phyloP scores from a whole-genome alignment of 1,140 invertebrate genomes.

The Heterodera carotae region DNA sequence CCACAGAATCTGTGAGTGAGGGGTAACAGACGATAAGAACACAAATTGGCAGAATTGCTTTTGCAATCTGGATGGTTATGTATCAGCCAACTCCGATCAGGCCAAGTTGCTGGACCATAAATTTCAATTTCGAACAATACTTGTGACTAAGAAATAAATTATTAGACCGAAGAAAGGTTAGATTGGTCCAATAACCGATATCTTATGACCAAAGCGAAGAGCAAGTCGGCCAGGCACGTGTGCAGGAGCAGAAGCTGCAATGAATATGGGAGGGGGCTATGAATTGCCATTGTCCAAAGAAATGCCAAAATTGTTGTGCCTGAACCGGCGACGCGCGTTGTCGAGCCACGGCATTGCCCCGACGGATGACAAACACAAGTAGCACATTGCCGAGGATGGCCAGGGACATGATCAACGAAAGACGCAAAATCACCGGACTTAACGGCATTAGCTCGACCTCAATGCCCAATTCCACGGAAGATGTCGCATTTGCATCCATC shows the following conservation, averaged over 20 bases:
- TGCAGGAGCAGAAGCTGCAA: constrained; percentile 65
- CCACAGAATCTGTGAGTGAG: too few species aligned
- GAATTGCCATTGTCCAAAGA: background rate
- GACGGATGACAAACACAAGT: constrained; percentile 56
- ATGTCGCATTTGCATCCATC: background rate
- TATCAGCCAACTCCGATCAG: too few species aligned
- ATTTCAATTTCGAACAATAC: too few species aligned
- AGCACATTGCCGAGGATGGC: constrained; percentile 59
- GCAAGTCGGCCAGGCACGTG: constrained; percentile 67
- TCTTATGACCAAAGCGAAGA: constrained; percentile 62
- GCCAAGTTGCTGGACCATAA: too few species aligned
- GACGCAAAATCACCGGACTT: background rate
- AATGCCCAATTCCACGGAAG: background rate
- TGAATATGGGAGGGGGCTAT: background rate
- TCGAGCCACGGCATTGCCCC: constrained; percentile 51
- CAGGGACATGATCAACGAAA: constrained; percentile 45
- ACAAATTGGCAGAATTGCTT: background rate
- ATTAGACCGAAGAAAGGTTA: background rate
- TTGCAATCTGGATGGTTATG: too few species aligned
- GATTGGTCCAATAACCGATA: too few species aligned
- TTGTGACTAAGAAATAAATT: constrained; percentile 41
- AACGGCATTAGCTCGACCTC: background rate
- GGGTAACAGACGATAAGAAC: background rate
- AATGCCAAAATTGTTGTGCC: constrained; percentile 35
- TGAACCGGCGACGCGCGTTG: constrained; percentile 59